Evolutionary conservation across 2,113 vertebrate species (phyloP), one percentile per base, ranked within the genome.

Genomic region (Struthio camelus): DNA sequence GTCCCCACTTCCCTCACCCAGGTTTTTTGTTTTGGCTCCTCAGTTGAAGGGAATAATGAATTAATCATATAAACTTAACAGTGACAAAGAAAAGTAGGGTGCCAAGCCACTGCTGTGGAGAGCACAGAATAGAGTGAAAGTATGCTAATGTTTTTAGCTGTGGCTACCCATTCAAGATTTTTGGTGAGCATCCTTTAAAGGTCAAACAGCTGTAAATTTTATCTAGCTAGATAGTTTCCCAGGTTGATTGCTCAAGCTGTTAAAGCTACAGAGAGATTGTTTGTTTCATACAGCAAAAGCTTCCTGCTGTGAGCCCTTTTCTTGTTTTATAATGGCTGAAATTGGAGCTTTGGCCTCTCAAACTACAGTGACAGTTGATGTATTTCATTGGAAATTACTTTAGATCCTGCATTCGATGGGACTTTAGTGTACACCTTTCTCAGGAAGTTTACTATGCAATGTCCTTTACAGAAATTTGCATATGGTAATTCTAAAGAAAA

Each of bases 1-100:
- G 19, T 73, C 11, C 22, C 5, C 1, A 27, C 5, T 66, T 50
- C n/a, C 22, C 10, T 46, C 2, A 1, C 2, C 27, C 0, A 1
- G 1, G 18, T 58, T 30, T 48, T 25, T 42, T 65, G 1, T 76
- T 88, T 86, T 89, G 16, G 48, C 14, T 61, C 24, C 72, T 12
- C 4, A 9, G 1, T n/a, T 67, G 15, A 89, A 71, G 7, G 10
- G 28, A 72, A 69, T 34, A 58, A 50, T 64, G 30, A 50, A n/a
- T 81, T 70, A 51, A 51, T 78, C 38, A 28, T 79, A 19, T 58
- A 53, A 70, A 62, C 62, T 27, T 58, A 27, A 19, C 17, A 78
- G 24, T 27, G 18, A 36, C 24, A 30, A 65, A 12, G 42, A 32
- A 46, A 69, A 54, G 19, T 54, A 27, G 14, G 28, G 30, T 84